Conservation (phyloP, 2,113 vertebrate genomes). For the Genyomyrus donnyi region DNA sequence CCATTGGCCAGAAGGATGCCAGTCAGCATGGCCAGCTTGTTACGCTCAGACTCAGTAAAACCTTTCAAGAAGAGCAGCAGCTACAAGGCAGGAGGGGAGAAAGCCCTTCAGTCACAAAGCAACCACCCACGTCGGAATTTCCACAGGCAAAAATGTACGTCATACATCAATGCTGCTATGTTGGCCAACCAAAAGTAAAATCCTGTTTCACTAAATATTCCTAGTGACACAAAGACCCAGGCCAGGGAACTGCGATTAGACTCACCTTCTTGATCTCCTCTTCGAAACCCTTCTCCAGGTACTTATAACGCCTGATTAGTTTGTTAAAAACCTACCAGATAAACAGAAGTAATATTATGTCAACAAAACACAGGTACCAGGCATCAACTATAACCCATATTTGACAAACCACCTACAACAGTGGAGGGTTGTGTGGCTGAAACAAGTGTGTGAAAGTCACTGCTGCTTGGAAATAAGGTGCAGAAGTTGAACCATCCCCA, state of each 20-base stretch:
- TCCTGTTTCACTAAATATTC: neutral
- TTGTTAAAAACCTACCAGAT: conserved; percentile 93
- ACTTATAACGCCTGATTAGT: conserved; percentile 99
- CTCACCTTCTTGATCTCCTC: conserved; percentile 98
- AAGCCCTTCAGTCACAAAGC: neutral
- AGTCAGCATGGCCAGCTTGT: conserved; percentile 96
- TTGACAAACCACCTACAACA: neutral
- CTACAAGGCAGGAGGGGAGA: conserved; percentile 47
- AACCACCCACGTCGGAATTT: neutral
- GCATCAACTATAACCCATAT: neutral
- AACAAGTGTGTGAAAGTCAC: neutral
- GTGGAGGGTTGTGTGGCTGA: neutral
- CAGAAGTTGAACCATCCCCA: neutral
- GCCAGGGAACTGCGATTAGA: neutral
- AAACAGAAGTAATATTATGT: neutral
- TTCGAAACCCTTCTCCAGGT: conserved; percentile 99
- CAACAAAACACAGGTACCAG: neutral
- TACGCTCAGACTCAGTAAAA: conserved; percentile 95
- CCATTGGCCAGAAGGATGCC: conserved; percentile 96
- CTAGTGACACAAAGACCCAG: neutral
- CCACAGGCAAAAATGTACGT: neutral
- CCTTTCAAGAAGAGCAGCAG: conserved; percentile 97
- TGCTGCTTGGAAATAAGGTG: neutral
- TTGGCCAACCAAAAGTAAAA: neutral
- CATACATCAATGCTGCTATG: neutral